These are phyloP conservation scores for Bilobella aurantiaca DNA, from an alignment of 1,140 invertebrate genomes.

Conservation along the genomic window DNA sequence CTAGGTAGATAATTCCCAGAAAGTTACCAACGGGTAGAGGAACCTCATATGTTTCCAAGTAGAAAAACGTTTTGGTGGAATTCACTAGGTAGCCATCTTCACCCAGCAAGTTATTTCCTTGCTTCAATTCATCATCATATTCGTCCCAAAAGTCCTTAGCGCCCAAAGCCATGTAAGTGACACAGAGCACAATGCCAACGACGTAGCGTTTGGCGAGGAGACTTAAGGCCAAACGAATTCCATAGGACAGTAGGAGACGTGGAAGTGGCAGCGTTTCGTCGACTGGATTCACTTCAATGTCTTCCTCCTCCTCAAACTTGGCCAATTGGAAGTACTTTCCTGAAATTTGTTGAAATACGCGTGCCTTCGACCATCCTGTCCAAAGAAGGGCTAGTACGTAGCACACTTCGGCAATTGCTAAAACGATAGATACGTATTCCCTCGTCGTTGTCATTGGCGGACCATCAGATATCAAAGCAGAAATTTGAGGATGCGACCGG, in stretches of 20 bases:
- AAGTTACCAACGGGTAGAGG: not conserved
- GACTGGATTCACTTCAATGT: not conserved
- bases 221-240: not conserved
- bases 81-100: not conserved
- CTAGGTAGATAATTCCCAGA: not conserved
- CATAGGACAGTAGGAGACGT: not conserved
- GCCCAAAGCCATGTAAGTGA: not conserved
- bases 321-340: not conserved
- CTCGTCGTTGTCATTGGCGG: not conserved
- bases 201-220: not conserved
- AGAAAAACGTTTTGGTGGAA: not conserved
- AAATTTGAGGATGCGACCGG: not conserved
- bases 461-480: not conserved
- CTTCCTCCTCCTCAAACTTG: constrained; percentile 3
- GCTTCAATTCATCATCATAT: not conserved
- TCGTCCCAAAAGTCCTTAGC: constrained; percentile 1
- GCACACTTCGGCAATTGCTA: not conserved
- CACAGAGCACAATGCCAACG: not conserved
- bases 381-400: not conserved
- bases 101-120: not conserved
- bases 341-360: not conserved
- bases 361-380: not conserved
- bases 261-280: not conserved
- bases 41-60: not conserved
- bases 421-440: not conserved